Evolutionary conservation across 2,797 vertebrate genomes (phyloP), one percentile per base, ranked within the genome.

Genomic region (Monodelphis domestica): DNA sequence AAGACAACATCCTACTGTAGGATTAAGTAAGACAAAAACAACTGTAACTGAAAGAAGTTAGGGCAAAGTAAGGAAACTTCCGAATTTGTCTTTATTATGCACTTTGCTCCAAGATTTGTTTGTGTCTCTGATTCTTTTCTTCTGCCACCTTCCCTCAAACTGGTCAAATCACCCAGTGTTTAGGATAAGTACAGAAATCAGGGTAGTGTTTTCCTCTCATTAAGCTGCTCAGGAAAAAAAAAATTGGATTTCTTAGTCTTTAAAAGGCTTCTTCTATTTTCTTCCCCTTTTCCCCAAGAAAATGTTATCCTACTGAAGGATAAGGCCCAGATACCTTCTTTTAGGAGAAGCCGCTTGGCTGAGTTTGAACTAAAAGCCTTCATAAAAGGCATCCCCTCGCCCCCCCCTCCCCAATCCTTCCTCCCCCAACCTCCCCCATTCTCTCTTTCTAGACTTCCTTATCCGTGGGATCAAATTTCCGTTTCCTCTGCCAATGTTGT

Each of bases 11-110:
- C 33, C 2, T 89, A 56, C 1, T n/a, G n/a, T 3, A 5, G 84
- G 5, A 0, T 11, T 14, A 56, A 91, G 88, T 2, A 90, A 90
- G n/a, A 70, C 55, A 87, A 92, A 95, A 94, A 57, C 94, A 38
- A 12, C 91, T 10, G 0, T 88, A 3, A 89, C 30, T 88, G 28
- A 94, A 45, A 91, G 33, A 89, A 95, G 4, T 6, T 30, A 95
- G 92, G 38, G 1, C n/a, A 96, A 96, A 92, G 91, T 91, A 96
- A 92, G 91, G 33, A 70, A 93, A 91, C 53, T 78, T 89, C 57
- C 70, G 33, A 92, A 93, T 26, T 51, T 70, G 53, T 90, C 26
- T 90, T 93, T 89, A 50, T 54, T 59, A 90, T 94, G 54, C 90
- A 90, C n/a, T 93, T 93, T 94, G 12, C n/a, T n/a, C 17, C 17